Base-by-base conservation (phyloP, 2,888 invertebrate genomes). In the Drosophila paramelanica region DNA sequence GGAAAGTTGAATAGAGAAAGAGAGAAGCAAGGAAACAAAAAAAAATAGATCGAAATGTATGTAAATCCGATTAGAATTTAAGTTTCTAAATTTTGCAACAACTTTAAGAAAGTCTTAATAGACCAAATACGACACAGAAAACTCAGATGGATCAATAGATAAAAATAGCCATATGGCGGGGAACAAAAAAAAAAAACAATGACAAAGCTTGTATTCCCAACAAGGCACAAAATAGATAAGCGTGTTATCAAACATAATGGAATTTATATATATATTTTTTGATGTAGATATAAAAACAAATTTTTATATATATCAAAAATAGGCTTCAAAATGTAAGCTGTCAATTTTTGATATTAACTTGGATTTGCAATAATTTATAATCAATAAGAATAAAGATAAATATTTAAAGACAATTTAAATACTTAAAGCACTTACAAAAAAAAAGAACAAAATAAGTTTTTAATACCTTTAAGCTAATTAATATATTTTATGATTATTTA, bases 1-100 rank as follows among this genome's bases (percentile, higher is more conserved):
- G 82, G 83, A 77, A 73, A 75, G 74, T 68, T 58, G 75, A 79
- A 65, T 64, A 79, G 55, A 61, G 33, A 46, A 20, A 47, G 33
- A 43, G 31, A 52, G 25, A 42, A 23, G 49, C 59, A 42, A 61
- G 23, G 49, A 38, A 13, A 17, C 17, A 17, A 17, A 17, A 17
- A 17, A 57, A 55, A 49, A 46, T 41, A 53, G 42, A 62, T 47
- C 62, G 55, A 73, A 73, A 72, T 67, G 67, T 67, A 77, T 82
- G 72, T 79, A 86, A 86, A 81, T 85, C 84, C 77, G 86, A 85
- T 85, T 86, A 85, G 81, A 85, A 71, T 76, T 85, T 69, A 83
- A 81, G 85, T 77, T 81, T 59, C 64, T 64, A 65, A 61, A 67
- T 60, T 77, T 67, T 66, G 57, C 51, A 61, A 43, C 60, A 67